Base-by-base conservation (phyloP, 2,113 vertebrate genomes). In the Mus pahari region DNA sequence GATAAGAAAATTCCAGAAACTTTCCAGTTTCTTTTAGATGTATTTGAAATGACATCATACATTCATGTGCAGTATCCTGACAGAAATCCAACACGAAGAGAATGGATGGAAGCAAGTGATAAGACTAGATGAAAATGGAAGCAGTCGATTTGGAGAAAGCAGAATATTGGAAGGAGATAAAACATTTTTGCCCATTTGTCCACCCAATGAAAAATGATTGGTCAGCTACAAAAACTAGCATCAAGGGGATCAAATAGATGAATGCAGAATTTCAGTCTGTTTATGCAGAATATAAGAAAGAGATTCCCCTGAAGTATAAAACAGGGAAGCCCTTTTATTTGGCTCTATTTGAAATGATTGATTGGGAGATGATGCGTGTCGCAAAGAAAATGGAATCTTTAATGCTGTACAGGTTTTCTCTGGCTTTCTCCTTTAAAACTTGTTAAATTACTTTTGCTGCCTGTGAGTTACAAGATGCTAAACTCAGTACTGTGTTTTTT, bases 1-100 rank as follows among this genome's bases (percentile, higher is more conserved):
- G 83, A 93, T 95, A 96, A 97, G 79, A 55, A 95, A 95, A 95
- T 96, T 97, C 78, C 74, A 95, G 93, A 96, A 91, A 87, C 89
- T 91, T 97, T 91, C 66, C 55, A 75, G n/a, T 78, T 95, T 86
- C 82, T 94, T 91, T 91, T 58, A 94, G 55, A 95, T 97, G 92
- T 95, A 95, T 96, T 96, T 92, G 82, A 94, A 96, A 94, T 96
- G 91, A 94, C 73, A 95, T 89, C 89, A 94, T 84, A 62, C 28
- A 50, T 68, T 86, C 62, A 68, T 73, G 86, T 62, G 91, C 70
- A 71, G 74, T 70, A 64, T 91, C 95, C 78, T 55, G 91, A 39
- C 78, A n/a, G 11, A 48, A 94, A 83, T 64, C 77, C 68, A 96
- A 70, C 68, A 79, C 33, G 86, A 89, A 28, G 55, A 71, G 87